Evolutionary conservation across 1,140 invertebrate species (phyloP).

Genomic region (Halesus radiatus): DNA sequence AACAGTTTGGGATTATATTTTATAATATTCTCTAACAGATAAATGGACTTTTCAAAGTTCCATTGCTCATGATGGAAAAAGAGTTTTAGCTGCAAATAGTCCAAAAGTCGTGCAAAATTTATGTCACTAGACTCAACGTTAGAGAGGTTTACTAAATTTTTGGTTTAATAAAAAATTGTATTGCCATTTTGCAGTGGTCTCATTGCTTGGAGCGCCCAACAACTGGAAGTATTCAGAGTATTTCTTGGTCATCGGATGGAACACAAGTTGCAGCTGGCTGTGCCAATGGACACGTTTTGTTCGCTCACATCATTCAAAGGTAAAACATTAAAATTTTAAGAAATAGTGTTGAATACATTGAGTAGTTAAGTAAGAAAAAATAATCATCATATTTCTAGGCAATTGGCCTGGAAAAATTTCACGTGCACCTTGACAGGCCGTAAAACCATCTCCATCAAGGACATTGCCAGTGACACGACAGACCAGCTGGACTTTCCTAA

Average conservation of each 20-base stretch:
- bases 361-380: neutral
- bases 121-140: no score
- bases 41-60: no score
- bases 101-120: no score
- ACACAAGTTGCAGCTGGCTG: constrained; percentile 95
- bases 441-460: constrained; percentile 86
- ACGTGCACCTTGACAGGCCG: constrained; percentile 84
- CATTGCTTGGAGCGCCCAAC: constrained; percentile 90
- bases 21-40: no score
- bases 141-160: no score
- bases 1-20: no score
- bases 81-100: no score
- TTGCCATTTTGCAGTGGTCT: constrained; percentile 82
- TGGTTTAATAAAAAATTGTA: no score
- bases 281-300: constrained; percentile 90
- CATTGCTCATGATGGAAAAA: no score
- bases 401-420: constrained; percentile 88
- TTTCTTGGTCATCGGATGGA: constrained; percentile 95
- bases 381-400: constrained; percentile 72
- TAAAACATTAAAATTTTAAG: constrained; percentile 65
- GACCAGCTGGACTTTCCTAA: constrained; percentile 94
- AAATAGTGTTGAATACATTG: no score
- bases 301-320: constrained; percentile 93
- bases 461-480: constrained; percentile 86
- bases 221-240: constrained; percentile 87